Percentiles rank a stretch among this genome's conserved stretches.
Conservation (phyloP, 2,797 vertebrate species). For the Mus spretus region DNA sequence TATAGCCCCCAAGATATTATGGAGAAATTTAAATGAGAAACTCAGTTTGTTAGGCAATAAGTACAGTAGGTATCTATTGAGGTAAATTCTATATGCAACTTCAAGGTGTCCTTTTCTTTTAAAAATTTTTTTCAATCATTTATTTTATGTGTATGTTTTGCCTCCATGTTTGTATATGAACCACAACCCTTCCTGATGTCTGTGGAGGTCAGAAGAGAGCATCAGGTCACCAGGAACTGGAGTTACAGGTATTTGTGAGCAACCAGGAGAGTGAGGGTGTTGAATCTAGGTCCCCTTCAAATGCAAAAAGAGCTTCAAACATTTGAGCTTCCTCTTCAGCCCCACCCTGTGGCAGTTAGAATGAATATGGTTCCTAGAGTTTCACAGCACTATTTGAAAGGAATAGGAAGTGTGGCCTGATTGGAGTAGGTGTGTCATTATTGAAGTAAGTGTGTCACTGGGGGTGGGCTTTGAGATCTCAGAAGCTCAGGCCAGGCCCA, state of each 20-base stretch:
- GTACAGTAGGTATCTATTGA: background rate
- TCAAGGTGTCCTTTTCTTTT: background rate
- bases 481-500: background rate
- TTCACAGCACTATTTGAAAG: background rate
- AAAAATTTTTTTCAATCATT: background rate
- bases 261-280: background rate
- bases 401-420: background rate
- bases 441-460: background rate
- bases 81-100: background rate
- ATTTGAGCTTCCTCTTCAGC: background rate
- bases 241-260: background rate
- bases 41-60: background rate
- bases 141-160: background rate
- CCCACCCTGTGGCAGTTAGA: background rate
- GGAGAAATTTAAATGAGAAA: slow-evolving; percentile 3
- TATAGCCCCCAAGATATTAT: background rate
- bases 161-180: background rate
- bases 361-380: background rate
- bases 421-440: background rate
- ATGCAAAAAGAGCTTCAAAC: background rate
- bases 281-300: background rate
- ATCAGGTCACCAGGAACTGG: background rate
- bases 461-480: background rate
- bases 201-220: background rate
- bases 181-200: background rate